Base-by-base conservation (phyloP, 2,113 vertebrate species). In the Sinocyclocheilus rhinocerous region DNA sequence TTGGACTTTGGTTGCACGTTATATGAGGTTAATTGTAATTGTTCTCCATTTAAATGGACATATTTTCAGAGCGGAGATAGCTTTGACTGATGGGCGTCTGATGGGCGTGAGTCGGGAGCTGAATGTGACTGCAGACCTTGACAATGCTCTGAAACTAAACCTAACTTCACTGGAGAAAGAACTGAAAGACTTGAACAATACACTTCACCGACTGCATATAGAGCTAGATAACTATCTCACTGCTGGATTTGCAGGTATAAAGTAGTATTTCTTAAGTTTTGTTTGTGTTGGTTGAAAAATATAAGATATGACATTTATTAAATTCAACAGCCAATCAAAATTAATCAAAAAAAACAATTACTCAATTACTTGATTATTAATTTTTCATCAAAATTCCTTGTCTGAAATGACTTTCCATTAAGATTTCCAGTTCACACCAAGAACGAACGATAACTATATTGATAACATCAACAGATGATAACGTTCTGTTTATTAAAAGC, bases 171-270 rank as follows among this genome's bases (percentile, higher is more conserved):
- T 94, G 0, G 84, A 93, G 90, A 0, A 0, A 29, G 16, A 94
- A 26, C 88, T 97, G 36, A 90, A 59, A 20, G 86, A 90, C 57
- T 67, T 97, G 73, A 97, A 97, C 88, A 72, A 0, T 63, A 96
- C 95, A 0, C 9, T 96, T 70, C 91, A 87, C 55, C 72, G 57
- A 6, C 91, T 93, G 79, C 90, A 83, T 2, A 33, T 1, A 2
- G 88, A 95, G 50, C 89, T 97, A 0, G 65, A 94, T 1, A 93
- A 93, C 0, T 86, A 94, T 73, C 75, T 92, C 0, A 93, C 84
- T 0, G 92, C 92, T 0, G 95, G 94, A 52, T 94, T 96, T 1
- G 42, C 85, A 1, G 96, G 97, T 97, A 94, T 97, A 94, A 61
- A 76, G 3, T 57, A 16, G 1, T 59, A 59, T 2, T 59, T 75